Conservation (phyloP, 1,140 invertebrate species). For the Trachymyrmex septentrionalis region DNA sequence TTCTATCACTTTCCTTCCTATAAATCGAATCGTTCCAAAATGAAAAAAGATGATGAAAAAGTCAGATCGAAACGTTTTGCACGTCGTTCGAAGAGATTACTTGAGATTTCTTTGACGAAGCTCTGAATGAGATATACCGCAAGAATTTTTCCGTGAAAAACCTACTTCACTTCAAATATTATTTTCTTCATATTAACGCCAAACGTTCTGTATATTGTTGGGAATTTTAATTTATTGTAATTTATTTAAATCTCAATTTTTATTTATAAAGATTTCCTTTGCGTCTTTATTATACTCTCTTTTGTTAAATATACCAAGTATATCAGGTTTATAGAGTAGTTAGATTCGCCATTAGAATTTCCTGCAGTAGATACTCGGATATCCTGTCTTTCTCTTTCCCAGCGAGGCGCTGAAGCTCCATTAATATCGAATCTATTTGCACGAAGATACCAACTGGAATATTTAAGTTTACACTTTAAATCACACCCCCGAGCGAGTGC, state of each 20-base stretch:
- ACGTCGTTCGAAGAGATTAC: constrained; percentile 26
- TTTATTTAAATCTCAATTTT: neutral
- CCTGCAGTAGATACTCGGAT: constrained; percentile 13
- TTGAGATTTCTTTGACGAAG: constrained; percentile 33
- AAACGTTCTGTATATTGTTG: neutral
- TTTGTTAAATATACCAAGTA: constrained; percentile 3
- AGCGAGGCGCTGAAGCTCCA: constrained; percentile 71
- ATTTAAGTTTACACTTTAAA: constrained; percentile 82
- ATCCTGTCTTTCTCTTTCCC: constrained; percentile 35
- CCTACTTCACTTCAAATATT: neutral
- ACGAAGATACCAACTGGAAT: constrained; percentile 77
- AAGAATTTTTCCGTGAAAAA: neutral
- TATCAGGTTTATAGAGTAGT: neutral
- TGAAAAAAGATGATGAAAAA: constrained; percentile 9
- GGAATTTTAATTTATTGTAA: neutral
- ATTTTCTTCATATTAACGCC: neutral
- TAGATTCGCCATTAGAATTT: constrained; percentile 32
- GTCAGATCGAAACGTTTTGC: constrained; percentile 29
- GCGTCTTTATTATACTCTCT: neutral
- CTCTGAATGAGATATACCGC: constrained; percentile 20
- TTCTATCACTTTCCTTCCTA: constrained; percentile 1
- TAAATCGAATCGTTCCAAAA: constrained; percentile 34
- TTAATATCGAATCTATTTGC: constrained; percentile 82
- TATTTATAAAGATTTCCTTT: neutral
- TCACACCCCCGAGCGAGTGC: constrained; percentile 75